Percentiles rank a stretch among this genome's conserved stretches.
Conservation (phyloP, 2,113 vertebrate species). For the Collichthys lucidus region DNA sequence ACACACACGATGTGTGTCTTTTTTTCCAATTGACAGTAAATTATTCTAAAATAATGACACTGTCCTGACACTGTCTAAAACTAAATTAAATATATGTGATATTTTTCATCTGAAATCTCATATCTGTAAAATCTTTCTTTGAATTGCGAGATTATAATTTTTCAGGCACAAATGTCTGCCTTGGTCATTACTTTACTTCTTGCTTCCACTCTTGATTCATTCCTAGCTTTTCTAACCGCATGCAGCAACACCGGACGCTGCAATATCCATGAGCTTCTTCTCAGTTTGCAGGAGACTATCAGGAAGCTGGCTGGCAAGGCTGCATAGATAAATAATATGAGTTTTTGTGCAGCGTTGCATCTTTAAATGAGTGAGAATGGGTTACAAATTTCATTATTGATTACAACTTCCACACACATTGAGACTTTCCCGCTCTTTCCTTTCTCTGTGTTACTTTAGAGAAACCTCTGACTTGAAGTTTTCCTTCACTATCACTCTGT, state of each 20-base stretch:
- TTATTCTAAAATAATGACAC: not conserved
- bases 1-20: not conserved
- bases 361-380: slow-evolving; percentile 10
- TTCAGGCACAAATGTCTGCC: not conserved
- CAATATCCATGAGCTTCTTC: not conserved
- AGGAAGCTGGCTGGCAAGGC: not conserved
- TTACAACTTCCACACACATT: slow-evolving; percentile 8
- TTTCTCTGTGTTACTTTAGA: slow-evolving; percentile 23
- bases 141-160: not conserved
- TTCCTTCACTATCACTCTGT: slow-evolving; percentile 20
- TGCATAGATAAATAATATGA: not conserved
- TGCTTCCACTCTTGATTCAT: not conserved
- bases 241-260: not conserved
- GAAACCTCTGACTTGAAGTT: slow-evolving; percentile 21
- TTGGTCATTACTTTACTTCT: not conserved
- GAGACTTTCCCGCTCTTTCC: not conserved
- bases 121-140: too few relatives aligned
- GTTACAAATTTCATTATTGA: slow-evolving; percentile 42
- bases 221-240: not conserved
- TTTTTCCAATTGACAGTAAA: too few relatives aligned
- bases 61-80: not conserved
- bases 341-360: slow-evolving; percentile 13
- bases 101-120: not conserved
- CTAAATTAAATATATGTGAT: not conserved
- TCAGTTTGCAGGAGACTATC: not conserved